A percentile compares a stretch with the other conserved stretches of the same genome.
Conservation (phyloP, 2,797 vertebrate genomes). For the Urocyon cinereoargenteus region DNA sequence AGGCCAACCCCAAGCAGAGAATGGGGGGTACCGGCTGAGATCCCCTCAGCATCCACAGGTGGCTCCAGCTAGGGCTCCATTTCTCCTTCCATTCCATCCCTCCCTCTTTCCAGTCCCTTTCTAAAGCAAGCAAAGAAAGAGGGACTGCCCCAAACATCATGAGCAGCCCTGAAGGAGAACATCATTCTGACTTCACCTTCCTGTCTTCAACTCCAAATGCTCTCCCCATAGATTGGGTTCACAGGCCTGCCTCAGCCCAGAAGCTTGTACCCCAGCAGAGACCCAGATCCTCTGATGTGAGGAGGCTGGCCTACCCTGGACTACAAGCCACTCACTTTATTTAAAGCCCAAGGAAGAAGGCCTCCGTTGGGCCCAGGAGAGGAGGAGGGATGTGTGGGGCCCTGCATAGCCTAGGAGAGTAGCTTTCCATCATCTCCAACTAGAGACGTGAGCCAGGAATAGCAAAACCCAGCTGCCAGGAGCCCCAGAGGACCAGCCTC, state of each 20-base stretch:
- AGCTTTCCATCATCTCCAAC: background rate
- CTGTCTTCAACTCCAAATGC: background rate
- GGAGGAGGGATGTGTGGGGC: background rate
- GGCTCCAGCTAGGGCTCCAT: background rate
- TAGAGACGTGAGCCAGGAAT: background rate
- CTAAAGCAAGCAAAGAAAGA: background rate
- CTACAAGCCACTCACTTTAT: background rate
- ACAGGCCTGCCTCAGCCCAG: background rate
- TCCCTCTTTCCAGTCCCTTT: background rate
- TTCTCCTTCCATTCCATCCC: background rate
- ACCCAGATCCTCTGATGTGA: background rate
- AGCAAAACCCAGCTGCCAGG: background rate
- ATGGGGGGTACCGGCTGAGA: background rate
- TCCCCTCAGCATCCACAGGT: background rate
- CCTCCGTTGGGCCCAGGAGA: background rate
- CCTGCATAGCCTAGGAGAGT: fast-evolving
- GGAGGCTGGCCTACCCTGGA: background rate
- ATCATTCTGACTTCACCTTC: background rate
- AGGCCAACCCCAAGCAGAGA: background rate
- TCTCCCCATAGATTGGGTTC: background rate
- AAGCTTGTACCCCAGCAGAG: background rate
- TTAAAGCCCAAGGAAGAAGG: background rate
- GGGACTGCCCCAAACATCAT: background rate
- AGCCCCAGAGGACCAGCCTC: background rate
- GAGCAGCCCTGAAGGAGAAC: background rate